Conservation (phyloP, 2,113 vertebrate genomes). For the Lichenostomus cassidix region DNA sequence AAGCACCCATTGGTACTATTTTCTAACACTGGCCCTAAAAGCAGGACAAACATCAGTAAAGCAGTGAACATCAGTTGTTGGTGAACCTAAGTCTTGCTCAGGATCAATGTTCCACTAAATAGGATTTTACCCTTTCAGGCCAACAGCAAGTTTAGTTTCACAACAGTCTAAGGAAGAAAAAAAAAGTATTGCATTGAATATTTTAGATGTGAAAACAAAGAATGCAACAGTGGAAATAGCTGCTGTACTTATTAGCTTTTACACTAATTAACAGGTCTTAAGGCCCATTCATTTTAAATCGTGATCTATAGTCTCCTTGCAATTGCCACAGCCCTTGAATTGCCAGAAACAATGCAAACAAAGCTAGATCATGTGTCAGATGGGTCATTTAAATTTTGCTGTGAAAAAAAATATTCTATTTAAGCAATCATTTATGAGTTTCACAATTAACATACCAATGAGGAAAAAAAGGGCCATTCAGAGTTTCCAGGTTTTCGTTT, state of each 20-base stretch:
- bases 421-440: background rate
- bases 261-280: background rate
- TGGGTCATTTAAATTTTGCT: background rate
- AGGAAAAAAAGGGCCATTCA: background rate
- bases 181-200: background rate
- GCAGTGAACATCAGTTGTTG: background rate
- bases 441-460: background rate
- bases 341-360: background rate
- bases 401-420: background rate
- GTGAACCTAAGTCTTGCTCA: background rate
- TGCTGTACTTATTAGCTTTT: background rate
- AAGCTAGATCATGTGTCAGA: background rate
- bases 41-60: background rate
- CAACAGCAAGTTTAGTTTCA: background rate
- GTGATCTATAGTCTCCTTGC: background rate
- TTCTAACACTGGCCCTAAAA: background rate
- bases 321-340: background rate
- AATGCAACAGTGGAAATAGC: background rate
- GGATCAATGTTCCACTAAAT: background rate
- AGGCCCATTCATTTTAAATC: background rate
- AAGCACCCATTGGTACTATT: fast-evolving
- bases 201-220: background rate
- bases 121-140: background rate
- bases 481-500: background rate
- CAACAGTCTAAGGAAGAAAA: background rate